Evolutionary conservation across 92 coral and sea anemone genomes (phyloP).

Genomic region (Bergia puertoricense): DNA sequence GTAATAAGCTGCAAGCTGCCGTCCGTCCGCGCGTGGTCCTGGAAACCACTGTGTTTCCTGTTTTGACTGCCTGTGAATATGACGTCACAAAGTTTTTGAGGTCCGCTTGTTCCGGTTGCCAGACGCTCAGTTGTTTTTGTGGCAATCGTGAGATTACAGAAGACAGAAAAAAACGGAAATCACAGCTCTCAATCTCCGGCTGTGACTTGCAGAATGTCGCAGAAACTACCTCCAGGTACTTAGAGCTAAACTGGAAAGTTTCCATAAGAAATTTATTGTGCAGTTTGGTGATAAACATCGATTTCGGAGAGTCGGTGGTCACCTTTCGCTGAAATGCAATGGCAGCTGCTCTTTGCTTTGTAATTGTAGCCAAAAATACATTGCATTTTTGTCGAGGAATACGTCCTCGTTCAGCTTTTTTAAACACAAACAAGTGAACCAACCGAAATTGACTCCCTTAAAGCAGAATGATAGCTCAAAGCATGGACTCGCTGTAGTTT

Average conservation of each 20-base stretch:
- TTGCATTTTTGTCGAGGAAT: conserved; percentile 21
- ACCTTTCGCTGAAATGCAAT: conserved; percentile 22
- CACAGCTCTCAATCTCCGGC: conserved; percentile 11
- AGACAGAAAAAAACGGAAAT: conserved; percentile 10
- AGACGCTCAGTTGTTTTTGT: conserved; percentile 28
- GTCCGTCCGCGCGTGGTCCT: background rate
- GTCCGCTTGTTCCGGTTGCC: conserved; percentile 30
- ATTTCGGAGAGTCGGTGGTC: background rate
- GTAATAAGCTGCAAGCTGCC: too few species aligned
- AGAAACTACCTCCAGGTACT: conserved; percentile 24
- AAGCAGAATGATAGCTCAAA: background rate
- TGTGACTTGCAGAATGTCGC: conserved; percentile 24
- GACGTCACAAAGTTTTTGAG: conserved; percentile 14
- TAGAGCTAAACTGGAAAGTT: background rate
- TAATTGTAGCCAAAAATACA: background rate
- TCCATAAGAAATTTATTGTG: background rate
- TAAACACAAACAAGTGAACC: background rate
- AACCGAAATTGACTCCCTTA: background rate
- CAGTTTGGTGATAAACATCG: background rate
- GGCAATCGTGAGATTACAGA: conserved; percentile 14
- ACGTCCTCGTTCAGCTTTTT: background rate
- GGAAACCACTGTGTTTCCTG: background rate
- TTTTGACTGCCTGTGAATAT: background rate
- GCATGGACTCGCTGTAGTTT: background rate
- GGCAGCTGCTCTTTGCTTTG: conserved; percentile 37